Percentiles rank a stretch among this genome's conserved stretches.
Evolutionary conservation across 2,888 invertebrate genomes (phyloP).

Genomic region (Dryococelus australis): DNA sequence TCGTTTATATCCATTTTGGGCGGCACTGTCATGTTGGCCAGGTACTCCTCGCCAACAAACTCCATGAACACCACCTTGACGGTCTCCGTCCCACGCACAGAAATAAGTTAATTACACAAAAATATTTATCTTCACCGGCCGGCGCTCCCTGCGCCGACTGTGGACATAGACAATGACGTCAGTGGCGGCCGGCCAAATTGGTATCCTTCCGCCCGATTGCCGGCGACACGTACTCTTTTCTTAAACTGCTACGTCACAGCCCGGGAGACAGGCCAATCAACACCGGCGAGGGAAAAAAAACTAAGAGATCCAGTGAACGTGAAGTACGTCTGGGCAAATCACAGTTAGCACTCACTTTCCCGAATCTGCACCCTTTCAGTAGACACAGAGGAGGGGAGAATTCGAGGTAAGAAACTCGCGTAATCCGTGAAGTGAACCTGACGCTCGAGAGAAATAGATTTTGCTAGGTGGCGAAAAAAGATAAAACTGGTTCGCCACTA

Average conservation of each 20-base stretch:
- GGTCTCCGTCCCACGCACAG: not conserved
- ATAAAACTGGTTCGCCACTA: not conserved
- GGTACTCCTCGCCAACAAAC: constrained; percentile 33
- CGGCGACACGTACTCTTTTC: not conserved
- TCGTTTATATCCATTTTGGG: constrained; percentile 37
- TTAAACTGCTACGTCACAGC: not conserved
- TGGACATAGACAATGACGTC: not conserved
- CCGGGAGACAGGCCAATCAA: not conserved
- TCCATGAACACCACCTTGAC: constrained; percentile 35
- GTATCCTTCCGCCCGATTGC: not conserved
- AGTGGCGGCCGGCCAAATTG: not conserved
- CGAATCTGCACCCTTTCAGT: not conserved
- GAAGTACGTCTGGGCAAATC: no score
- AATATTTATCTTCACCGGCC: not conserved
- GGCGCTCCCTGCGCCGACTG: not conserved
- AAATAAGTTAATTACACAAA: no score
- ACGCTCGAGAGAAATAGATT: not conserved
- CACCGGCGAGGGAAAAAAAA: not conserved
- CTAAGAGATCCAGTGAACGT: not conserved
- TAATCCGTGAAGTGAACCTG: not conserved
- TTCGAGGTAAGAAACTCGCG: not conserved
- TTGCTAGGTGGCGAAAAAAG: not conserved
- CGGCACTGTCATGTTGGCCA: constrained; percentile 38
- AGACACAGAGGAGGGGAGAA: no score
- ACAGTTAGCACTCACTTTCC: not conserved